Conservation (phyloP, 2,113 vertebrate species). For the Peromyscus leucopus region DNA sequence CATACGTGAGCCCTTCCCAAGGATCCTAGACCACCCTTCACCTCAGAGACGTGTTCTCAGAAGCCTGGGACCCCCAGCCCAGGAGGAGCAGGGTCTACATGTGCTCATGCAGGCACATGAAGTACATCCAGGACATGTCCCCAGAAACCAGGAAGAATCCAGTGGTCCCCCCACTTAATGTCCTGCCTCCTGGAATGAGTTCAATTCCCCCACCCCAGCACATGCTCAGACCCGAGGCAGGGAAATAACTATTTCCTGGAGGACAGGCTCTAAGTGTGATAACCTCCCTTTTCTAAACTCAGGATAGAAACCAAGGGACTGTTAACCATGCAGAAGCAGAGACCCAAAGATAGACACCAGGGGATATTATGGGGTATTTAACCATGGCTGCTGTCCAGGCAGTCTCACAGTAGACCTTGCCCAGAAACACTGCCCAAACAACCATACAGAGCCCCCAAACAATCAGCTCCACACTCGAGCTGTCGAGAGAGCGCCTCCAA, state of each 20-base stretch:
- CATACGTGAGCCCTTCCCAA: not conserved
- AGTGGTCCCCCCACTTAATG: not conserved
- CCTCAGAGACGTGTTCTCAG: not conserved
- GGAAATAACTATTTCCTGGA: slow-evolving; percentile 30
- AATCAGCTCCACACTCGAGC: not conserved
- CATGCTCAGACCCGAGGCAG: not conserved
- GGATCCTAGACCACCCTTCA: not conserved
- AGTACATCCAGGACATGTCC: not conserved
- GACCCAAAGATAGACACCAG: slow-evolving; percentile 11
- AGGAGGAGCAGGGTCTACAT: not conserved
- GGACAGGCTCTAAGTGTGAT: not conserved
- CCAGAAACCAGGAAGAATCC: not conserved
- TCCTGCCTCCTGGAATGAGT: slow-evolving; percentile 5
- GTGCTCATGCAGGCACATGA: not conserved
- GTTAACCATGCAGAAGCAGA: slow-evolving; percentile 48
- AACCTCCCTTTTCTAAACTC: not conserved
- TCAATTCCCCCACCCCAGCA: not conserved
- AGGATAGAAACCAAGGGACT: not conserved
- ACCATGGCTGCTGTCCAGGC: not conserved
- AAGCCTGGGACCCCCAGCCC: not conserved
- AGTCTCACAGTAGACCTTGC: not conserved
- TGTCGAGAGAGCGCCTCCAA: not conserved
- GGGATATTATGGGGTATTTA: not conserved
- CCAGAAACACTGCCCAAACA: not conserved
- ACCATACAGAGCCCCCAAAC: not conserved